Evolutionary conservation across 2,888 invertebrate species (phyloP), one percentile per base, ranked within the genome.

Genomic region (Mesoligia furuncula): DNA sequence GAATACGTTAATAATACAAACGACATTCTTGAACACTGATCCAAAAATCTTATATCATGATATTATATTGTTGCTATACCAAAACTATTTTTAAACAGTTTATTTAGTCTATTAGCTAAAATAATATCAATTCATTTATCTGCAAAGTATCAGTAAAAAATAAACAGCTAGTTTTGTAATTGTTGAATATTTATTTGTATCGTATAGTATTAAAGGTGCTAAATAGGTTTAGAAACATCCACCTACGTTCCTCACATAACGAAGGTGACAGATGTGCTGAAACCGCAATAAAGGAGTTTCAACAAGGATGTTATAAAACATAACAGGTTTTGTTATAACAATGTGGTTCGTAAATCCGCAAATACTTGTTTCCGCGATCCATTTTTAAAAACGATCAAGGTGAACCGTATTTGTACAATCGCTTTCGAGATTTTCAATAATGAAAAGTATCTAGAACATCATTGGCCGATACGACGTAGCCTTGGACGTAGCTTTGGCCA

Each of bases 401-500:
- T 36, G 8, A 59, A 9, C 20, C 17, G 45, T 48, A n/a, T n/a
- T 65, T 17, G 0, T n/a, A 42, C 17, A 68, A 31, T 8, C 3
- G 2, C 39, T 65, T 42, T 27, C 45, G 3, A 39, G 39, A 27
- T 66, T 81, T 54, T 51, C 7, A 54, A 70, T n/a, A 69, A 69
- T 20, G 11, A 20, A 64, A 42, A 54, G 17, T 39, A 42, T 54
- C 39, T 42, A 72, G 24, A 72, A 11, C 31, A 24, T 67, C 24
- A 68, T 62, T 67, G 54, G 48, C 24, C 31, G 31, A 48, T 54
- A 69, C 54, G 6, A 8, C 13, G 24, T 65, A 24, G 57, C 72
- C 75, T 83, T 84, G 72, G 27, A 8, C 13, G 24, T 65, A 24
- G 57, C 72, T 72, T 83, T 84, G 72, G 27, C n/a, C n/a, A n/a